Percentiles rank a stretch among this genome's conserved stretches.
Evolutionary conservation across 64 coral and sea anemone species (phyloP).

Genomic region (Montipora sp.): DNA sequence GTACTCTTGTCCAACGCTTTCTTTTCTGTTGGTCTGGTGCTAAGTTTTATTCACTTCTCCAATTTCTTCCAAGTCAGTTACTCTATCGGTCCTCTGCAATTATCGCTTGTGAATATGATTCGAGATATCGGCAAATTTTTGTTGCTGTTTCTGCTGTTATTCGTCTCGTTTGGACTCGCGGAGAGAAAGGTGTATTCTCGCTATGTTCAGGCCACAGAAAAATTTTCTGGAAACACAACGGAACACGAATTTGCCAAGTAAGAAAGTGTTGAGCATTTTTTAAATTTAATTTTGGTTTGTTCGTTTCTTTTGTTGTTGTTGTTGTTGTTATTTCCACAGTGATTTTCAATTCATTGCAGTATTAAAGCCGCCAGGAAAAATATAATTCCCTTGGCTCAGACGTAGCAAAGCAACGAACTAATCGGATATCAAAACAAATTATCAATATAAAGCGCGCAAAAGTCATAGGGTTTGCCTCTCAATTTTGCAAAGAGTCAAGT

Average conservation of each 20-base stretch:
- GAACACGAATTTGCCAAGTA: slow-evolving; percentile 68
- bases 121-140: slow-evolving; percentile 85
- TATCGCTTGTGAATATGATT: slow-evolving; percentile 75
- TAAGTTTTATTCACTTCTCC: slow-evolving; percentile 67
- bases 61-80: slow-evolving; percentile 81
- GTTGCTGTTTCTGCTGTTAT: slow-evolving; percentile 83
- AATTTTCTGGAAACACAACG: slow-evolving; percentile 30
- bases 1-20: slow-evolving; percentile 76
- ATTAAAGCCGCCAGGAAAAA: too few relatives aligned
- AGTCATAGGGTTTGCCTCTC: too few relatives aligned
- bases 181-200: slow-evolving; percentile 85
- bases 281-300: too few relatives aligned
- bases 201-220: slow-evolving; percentile 68
- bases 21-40: slow-evolving; percentile 71
- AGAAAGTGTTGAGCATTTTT: not conserved
- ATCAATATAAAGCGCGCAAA: too few relatives aligned
- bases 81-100: slow-evolving; percentile 71
- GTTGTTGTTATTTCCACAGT: too few relatives aligned
- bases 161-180: slow-evolving; percentile 72
- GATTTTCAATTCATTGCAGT: too few relatives aligned
- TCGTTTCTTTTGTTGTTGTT: too few relatives aligned
- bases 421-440: too few relatives aligned
- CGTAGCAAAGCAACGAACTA: too few relatives aligned
- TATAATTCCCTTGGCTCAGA: too few relatives aligned
- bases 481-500: too few relatives aligned